These are phyloP conservation scores for Phocoena sinus DNA, from an alignment of 2,113 vertebrate genomes.

Conservation along the genomic window DNA sequence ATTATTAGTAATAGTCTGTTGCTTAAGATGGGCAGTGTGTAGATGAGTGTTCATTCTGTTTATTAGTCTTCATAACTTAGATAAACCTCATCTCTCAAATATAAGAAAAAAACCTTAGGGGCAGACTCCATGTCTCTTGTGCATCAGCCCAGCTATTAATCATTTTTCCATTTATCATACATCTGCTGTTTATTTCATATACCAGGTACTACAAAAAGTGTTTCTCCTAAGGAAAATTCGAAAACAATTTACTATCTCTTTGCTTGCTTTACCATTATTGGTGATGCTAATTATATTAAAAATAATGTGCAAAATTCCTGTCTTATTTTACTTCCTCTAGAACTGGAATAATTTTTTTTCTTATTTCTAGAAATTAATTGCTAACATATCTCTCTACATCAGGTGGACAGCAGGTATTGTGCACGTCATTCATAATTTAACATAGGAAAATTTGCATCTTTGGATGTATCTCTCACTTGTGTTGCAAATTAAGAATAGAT, in stretches of 20 bases:
- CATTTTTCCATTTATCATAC: not conserved
- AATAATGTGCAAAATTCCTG: not conserved
- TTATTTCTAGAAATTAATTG: constrained; percentile 17
- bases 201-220: not conserved
- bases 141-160: not conserved
- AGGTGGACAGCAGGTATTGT: not conserved
- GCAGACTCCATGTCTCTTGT: not conserved
- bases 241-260: not conserved
- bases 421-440: not conserved
- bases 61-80: not conserved
- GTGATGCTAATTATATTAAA: constrained; percentile 20
- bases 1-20: not conserved
- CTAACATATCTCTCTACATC: not conserved
- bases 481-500: not conserved
- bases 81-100: constrained; percentile 26
- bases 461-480: not conserved
- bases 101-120: not conserved
- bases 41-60: not conserved
- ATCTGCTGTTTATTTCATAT: not conserved
- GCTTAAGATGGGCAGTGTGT: not conserved
- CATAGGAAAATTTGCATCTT: not conserved
- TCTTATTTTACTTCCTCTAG: not conserved
- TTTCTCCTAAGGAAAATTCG: not conserved
- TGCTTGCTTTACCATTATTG: constrained; percentile 12
- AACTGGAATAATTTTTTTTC: not conserved